Conservation (phyloP, 2,113 vertebrate genomes). For the Indicator indicator region DNA sequence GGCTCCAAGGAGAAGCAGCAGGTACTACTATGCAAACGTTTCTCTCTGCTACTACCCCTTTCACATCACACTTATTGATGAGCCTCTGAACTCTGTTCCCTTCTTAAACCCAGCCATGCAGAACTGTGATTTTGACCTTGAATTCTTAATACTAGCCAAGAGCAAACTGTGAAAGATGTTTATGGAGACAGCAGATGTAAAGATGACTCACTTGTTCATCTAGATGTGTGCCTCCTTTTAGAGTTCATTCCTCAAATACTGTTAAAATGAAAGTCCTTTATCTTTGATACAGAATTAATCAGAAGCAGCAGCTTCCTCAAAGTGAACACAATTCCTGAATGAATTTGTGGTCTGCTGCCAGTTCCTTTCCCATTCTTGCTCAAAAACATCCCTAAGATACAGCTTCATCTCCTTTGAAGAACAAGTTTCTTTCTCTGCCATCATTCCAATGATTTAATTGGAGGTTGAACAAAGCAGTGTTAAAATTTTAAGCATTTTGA, state of each 20-base stretch:
- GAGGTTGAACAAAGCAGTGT: not conserved
- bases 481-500: not conserved
- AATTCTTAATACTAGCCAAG: not conserved
- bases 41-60: not conserved
- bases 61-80: not conserved
- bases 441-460: not conserved
- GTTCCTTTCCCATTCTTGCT: not conserved
- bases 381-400: not conserved
- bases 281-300: not conserved
- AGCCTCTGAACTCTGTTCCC: not conserved
- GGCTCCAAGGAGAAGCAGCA: slow-evolving; percentile 79
- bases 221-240: not conserved
- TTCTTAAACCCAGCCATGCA: not conserved
- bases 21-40: slow-evolving; percentile 71
- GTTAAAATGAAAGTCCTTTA: not conserved
- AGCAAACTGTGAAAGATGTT: not conserved
- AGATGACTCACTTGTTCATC: not conserved
- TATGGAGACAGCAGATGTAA: not conserved
- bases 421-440: not conserved
- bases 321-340: not conserved
- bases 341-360: not conserved
- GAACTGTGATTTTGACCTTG: not conserved
- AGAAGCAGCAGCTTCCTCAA: not conserved
- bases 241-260: not conserved
- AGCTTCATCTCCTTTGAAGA: not conserved